Evolutionary conservation across 2,113 vertebrate genomes (phyloP).

Genomic region (Gymnocephalus cernua): DNA sequence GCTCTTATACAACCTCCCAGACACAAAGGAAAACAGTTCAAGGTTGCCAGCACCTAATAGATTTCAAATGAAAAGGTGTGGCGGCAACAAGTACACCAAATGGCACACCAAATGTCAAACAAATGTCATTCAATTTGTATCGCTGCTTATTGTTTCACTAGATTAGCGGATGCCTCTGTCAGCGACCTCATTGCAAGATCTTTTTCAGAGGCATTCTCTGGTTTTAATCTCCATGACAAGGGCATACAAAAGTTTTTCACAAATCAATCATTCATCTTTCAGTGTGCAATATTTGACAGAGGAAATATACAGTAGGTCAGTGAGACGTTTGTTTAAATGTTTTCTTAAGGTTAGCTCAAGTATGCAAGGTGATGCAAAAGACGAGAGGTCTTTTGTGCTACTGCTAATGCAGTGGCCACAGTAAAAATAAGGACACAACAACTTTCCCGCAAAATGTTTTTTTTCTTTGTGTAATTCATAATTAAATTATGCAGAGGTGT

Average conservation of each 20-base stretch:
- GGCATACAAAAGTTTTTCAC: slow-evolving; percentile 32
- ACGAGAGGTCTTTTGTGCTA: slow-evolving; percentile 30
- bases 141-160: slow-evolving; percentile 49
- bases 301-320: slow-evolving; percentile 8
- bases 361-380: slow-evolving; percentile 15
- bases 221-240: slow-evolving; percentile 46
- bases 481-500: slow-evolving; percentile 50
- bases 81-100: slow-evolving; percentile 62
- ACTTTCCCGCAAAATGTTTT: slow-evolving; percentile 26
- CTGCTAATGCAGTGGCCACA: slow-evolving; percentile 34
- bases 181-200: slow-evolving; percentile 41
- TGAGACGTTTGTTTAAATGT: slow-evolving; percentile 46
- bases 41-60: slow-evolving; percentile 65
- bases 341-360: slow-evolving; percentile 59
- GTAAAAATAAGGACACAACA: slow-evolving; percentile 18
- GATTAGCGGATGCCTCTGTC: slow-evolving; percentile 50
- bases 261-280: slow-evolving; percentile 51
- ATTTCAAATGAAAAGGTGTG: slow-evolving; percentile 66
- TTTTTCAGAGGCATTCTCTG: slow-evolving; percentile 24
- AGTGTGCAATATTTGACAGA: slow-evolving; percentile 14
- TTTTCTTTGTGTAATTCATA: slow-evolving; percentile 36
- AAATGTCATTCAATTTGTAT: slow-evolving; percentile 79
- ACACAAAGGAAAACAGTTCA: slow-evolving; percentile 53
- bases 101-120: slow-evolving; percentile 77
- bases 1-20: slow-evolving; percentile 33